phyloP scores from a whole-genome alignment of 2,797 vertebrate genomes.

The Triplophysa yarkandensis region DNA sequence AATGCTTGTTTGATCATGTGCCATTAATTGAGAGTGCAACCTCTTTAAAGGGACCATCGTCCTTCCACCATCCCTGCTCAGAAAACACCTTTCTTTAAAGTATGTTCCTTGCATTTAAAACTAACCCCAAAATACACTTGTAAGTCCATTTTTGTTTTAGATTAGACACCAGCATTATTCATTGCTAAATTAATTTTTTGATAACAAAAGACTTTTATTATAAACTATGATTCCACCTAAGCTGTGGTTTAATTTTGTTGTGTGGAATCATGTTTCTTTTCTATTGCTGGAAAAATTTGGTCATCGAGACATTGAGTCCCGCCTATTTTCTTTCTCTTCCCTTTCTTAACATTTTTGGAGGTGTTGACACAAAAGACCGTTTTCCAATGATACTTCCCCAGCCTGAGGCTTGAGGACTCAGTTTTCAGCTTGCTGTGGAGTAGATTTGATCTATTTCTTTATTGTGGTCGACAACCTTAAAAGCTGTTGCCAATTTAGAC shows the following conservation, averaged over 20 bases:
- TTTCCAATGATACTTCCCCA: constrained; percentile 32
- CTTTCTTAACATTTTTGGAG: constrained; percentile 25
- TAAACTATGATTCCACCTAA: too few relatives aligned
- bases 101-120: not conserved
- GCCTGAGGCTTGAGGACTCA: constrained; percentile 11
- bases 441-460: constrained; percentile 29
- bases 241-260: not conserved
- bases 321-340: constrained; percentile 20
- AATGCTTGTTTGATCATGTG: constrained; percentile 19
- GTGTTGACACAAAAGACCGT: constrained; percentile 25
- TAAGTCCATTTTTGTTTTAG: not conserved
- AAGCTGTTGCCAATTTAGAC: constrained; percentile 33
- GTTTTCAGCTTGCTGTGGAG: constrained; percentile 29
- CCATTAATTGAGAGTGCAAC: not conserved
- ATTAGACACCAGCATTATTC: not conserved
- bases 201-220: not conserved
- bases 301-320: constrained; percentile 12
- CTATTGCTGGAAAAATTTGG: not conserved
- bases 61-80: not conserved
- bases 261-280: not conserved
- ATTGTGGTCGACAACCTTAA: constrained; percentile 34
- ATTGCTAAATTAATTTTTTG: not conserved
- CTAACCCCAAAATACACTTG: not conserved
- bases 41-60: not conserved
- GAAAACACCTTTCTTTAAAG: not conserved